phyloP scores from a whole-genome alignment of 2,888 invertebrate species.

The Diaprepes abbreviatus region DNA sequence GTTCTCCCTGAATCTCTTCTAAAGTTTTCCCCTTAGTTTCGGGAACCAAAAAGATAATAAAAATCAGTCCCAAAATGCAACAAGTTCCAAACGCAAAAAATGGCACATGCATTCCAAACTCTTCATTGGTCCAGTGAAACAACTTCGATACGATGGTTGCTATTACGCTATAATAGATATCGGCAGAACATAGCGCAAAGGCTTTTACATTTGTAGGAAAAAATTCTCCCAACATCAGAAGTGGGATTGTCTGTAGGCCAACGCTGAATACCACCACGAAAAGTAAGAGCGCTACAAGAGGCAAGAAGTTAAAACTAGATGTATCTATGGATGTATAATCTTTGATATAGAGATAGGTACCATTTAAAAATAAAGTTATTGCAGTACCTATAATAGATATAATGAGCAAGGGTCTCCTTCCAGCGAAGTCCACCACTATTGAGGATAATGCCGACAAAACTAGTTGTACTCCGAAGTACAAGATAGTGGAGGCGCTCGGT shows the following conservation, averaged over 20 bases:
- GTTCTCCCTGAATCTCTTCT: conserved; percentile 67
- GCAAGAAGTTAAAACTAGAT: conserved; percentile 64
- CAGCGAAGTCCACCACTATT: conserved; percentile 72
- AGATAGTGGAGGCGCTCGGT: conserved; percentile 60
- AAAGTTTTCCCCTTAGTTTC: conserved; percentile 71
- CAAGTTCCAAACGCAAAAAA: conserved; percentile 67
- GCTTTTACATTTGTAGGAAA: conserved; percentile 72
- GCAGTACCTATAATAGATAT: conserved; percentile 68
- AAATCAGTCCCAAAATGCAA: conserved; percentile 63
- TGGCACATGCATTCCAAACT: conserved; percentile 67
- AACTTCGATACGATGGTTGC: conserved; percentile 69
- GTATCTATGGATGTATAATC: conserved; percentile 63
- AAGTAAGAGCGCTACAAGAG: conserved; percentile 66
- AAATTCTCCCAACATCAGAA: conserved; percentile 70
- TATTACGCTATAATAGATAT: conserved; percentile 69
- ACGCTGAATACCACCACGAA: conserved; percentile 70
- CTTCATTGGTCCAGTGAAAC: conserved; percentile 66
- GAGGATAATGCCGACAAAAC: conserved; percentile 72
- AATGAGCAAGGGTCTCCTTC: conserved; percentile 70
- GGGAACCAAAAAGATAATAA: conserved; percentile 66
- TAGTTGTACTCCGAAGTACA: conserved; percentile 69
- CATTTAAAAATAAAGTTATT: conserved; percentile 64
- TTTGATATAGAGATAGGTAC: conserved; percentile 67
- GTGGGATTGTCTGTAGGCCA: conserved; percentile 70
- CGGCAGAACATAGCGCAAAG: conserved; percentile 71